These are phyloP conservation scores for Melanotaenia nigrans DNA, from an alignment of 2,797 vertebrate genomes.

Conservation along the genomic window DNA sequence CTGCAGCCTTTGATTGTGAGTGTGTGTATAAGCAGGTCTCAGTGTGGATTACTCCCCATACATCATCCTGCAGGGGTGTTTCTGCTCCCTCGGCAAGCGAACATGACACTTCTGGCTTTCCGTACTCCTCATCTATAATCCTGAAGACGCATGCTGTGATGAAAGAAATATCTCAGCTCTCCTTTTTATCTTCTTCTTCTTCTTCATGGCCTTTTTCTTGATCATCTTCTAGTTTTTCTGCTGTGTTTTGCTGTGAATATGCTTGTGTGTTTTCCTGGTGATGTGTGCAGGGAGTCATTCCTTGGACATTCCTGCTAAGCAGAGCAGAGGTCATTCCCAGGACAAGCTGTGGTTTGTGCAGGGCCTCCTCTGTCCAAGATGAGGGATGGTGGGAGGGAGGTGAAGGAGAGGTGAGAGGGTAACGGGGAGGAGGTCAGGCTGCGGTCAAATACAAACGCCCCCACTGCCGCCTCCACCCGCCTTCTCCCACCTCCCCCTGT, in stretches of 20 bases:
- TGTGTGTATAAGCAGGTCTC: constrained; percentile 52
- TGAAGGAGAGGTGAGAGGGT: constrained; percentile 78
- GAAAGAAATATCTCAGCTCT: constrained; percentile 17
- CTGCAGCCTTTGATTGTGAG: constrained; percentile 61
- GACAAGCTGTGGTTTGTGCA: constrained; percentile 54
- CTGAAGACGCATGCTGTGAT: constrained; percentile 12
- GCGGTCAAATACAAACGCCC: constrained; percentile 75
- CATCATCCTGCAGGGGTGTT: constrained; percentile 55
- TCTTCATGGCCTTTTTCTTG: not conserved
- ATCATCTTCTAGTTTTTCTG: no score
- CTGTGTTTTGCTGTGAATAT: constrained; percentile 8
- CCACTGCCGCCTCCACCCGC: not conserved
- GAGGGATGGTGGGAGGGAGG: constrained; percentile 71
- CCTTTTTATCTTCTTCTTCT: constrained; percentile 18
- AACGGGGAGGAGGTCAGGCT: constrained; percentile 64
- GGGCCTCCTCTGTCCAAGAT: constrained; percentile 73
- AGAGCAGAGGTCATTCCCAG: constrained; percentile 73
- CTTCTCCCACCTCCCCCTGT: constrained; percentile 9
- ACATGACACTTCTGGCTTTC: constrained; percentile 19
- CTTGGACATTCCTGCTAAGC: constrained; percentile 71
- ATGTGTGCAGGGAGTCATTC: constrained; percentile 59
- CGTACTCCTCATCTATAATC: constrained; percentile 11
- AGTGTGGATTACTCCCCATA: constrained; percentile 61
- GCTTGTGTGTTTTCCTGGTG: constrained; percentile 8
- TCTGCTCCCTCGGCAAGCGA: constrained; percentile 17